Base-by-base conservation (phyloP, 1,140 invertebrate genomes). In the Episyrphus balteatus region DNA sequence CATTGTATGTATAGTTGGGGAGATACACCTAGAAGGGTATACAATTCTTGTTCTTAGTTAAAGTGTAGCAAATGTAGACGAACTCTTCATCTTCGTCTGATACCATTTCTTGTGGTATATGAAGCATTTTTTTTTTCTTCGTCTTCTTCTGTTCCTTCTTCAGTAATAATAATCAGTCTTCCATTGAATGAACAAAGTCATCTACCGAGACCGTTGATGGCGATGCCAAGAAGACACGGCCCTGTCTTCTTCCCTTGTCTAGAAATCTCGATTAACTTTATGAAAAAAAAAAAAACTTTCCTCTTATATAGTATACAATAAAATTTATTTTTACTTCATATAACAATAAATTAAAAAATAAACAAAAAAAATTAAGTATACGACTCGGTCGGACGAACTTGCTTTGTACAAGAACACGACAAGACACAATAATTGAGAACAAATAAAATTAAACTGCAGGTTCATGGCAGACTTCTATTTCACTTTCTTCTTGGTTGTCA, bases 141-240 rank as follows among this genome's bases (percentile, higher is more conserved):
- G n/a, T n/a, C n/a, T n/a, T n/a, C n/a, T n/a, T 26, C 21, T 26
- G 21, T 26, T 26, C 21, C 8, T 26, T 26, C 21, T 26, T 26
- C 8, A 26, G 21, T 26, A 26, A 26, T 26, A 26, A 65, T 62
- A 62, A 56, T 65, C 62, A 65, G 52, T 65, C 56, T 65, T 65
- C 62, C 62, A 65, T 65, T 65, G 62, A 65, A 65, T 56, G 62
- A 58, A 62, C 62, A 65, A 65, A 65, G 65, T 65, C 62, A 65
- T 64, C 62, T 64, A 64, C 59, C 62, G 62, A 60, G 62, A 64
- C 62, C 59, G 54, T 51, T 44, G 51, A 61, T 36, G 58, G 18
- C 34, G 52, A 56, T 34, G 54, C 49, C 43, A 48, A 37, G 6
- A 44, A 57, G 53, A 55, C 46, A 47, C 50, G 40, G 21, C 8